phyloP scores from a whole-genome alignment of 2,113 vertebrate genomes.

The Micronycteris hirsuta region DNA sequence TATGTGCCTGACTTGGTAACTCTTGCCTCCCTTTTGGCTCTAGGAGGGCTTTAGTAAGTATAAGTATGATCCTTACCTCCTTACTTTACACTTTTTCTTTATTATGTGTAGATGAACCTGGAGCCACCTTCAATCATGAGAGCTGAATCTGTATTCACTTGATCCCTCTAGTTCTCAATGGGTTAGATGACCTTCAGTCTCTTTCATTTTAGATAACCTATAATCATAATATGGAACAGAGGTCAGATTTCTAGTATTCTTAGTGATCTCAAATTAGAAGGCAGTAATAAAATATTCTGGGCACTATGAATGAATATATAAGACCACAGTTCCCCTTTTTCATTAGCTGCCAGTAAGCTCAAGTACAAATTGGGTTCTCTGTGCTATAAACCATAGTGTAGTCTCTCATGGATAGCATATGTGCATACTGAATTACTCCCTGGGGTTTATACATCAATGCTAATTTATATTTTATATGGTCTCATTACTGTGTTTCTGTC shows the following conservation, averaged over 20 bases:
- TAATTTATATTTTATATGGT: constrained; percentile 6
- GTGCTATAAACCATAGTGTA: not conserved
- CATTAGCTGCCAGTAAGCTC: not conserved
- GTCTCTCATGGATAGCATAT: not conserved
- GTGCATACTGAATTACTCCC: not conserved
- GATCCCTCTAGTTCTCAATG: not conserved
- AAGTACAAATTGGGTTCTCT: not conserved
- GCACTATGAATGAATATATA: not conserved
- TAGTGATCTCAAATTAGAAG: not conserved
- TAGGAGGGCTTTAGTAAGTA: not conserved
- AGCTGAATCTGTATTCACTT: not conserved
- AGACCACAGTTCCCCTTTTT: not conserved
- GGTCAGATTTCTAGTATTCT: not conserved
- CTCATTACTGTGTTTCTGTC: not conserved
- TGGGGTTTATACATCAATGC: not conserved
- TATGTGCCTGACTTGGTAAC: not conserved
- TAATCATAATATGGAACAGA: not conserved
- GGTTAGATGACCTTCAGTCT: not conserved
- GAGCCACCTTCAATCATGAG: not conserved
- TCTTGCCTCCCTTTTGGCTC: not conserved
- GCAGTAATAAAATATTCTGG: not conserved
- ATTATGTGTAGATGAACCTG: not conserved
- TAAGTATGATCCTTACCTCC: not conserved
- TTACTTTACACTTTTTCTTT: not conserved
- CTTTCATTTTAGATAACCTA: not conserved